These are phyloP conservation scores for Naso thynnoides DNA, from an alignment of 2,797 vertebrate genomes.

Conservation along the genomic window DNA sequence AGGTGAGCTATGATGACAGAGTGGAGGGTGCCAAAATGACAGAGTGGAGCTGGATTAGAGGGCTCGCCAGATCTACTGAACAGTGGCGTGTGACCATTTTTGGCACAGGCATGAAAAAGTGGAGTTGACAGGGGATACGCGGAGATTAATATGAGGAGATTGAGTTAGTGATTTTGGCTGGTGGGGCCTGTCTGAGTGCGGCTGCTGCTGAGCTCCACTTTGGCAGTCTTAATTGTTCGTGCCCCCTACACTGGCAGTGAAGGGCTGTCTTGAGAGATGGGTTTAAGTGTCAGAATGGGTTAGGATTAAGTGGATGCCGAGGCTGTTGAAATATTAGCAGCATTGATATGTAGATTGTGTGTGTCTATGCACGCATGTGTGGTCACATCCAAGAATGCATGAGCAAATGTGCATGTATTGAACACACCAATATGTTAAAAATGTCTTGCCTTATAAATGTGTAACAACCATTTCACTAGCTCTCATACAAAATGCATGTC, in stretches of 20 bases:
- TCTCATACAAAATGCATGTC: conserved; percentile 21
- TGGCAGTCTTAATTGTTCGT: conserved; percentile 76
- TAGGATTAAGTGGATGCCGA: conserved; percentile 72
- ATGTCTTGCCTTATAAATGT: conserved; percentile 20
- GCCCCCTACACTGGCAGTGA: conserved; percentile 68
- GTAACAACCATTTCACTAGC: conserved; percentile 31
- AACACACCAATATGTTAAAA: conserved; percentile 2
- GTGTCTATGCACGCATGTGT: conserved; percentile 39
- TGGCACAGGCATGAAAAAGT: conserved; percentile 75
- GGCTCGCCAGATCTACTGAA: conserved; percentile 73
- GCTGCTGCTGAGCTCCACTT: conserved; percentile 68
- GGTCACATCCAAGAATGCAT: conserved; percentile 17
- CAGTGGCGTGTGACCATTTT: conserved; percentile 75
- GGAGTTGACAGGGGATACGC: conserved; percentile 76
- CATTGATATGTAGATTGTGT: conserved; percentile 31
- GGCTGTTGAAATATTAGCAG: conserved; percentile 62
- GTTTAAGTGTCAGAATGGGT: conserved; percentile 75
- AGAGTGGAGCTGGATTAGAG: conserved; percentile 79
- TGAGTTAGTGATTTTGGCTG: conserved; percentile 75
- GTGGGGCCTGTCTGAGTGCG: conserved; percentile 53
- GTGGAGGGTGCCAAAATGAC: conserved; percentile 78
- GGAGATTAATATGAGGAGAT: conserved; percentile 80
- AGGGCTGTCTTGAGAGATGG: conserved; percentile 72
- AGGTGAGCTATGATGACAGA: conserved; percentile 79
- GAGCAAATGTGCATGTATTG: conserved; percentile 6